These are phyloP conservation scores for Clytia hemisphaerica DNA, from an alignment of 30 jellyfish, hydroid and myxozoan species.

Conservation along the genomic window DNA sequence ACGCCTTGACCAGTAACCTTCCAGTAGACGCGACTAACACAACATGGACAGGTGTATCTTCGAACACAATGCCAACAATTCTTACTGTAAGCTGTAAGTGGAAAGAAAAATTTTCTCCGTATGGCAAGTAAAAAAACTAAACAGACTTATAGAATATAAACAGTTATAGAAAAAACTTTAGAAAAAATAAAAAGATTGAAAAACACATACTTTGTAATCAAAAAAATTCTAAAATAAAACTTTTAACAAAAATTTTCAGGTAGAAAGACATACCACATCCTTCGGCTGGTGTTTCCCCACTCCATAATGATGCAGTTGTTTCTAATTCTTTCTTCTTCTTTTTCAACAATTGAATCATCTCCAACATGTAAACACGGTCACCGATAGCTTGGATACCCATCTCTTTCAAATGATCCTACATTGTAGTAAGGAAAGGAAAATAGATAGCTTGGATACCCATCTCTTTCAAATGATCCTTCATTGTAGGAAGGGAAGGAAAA, in stretches of 20 bases:
- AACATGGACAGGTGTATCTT: conserved; percentile 76
- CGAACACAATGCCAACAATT: conserved; percentile 62
- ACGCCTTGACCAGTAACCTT: conserved; percentile 98
- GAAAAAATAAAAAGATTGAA: too few relatives aligned
- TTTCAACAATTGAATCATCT: conserved; percentile 72
- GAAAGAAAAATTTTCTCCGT: neutral
- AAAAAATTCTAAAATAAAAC: neutral
- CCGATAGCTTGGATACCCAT: conserved; percentile 95
- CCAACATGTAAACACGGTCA: conserved; percentile 83
- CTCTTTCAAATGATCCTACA: conserved; percentile 84
- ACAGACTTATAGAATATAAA: too few relatives aligned
- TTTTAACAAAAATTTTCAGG: neutral
- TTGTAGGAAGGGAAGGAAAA: too few relatives aligned
- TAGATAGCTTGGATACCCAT: conserved; percentile 88
- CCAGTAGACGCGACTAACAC: conserved; percentile 91
- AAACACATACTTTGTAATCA: neutral
- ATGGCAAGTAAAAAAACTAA: too few relatives aligned
- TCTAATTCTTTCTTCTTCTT: conserved; percentile 83
- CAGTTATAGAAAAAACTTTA: too few relatives aligned
- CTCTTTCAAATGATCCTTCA: conserved; percentile 84
- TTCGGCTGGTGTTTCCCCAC: conserved; percentile 96
- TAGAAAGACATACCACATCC: conserved; percentile 58
- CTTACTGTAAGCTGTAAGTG: conserved; percentile 68
- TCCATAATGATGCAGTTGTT: conserved; percentile 90
- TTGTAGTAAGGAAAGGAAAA: neutral